Conservation (phyloP, 2,888 invertebrate genomes). For the Acanthosepion esculentum region DNA sequence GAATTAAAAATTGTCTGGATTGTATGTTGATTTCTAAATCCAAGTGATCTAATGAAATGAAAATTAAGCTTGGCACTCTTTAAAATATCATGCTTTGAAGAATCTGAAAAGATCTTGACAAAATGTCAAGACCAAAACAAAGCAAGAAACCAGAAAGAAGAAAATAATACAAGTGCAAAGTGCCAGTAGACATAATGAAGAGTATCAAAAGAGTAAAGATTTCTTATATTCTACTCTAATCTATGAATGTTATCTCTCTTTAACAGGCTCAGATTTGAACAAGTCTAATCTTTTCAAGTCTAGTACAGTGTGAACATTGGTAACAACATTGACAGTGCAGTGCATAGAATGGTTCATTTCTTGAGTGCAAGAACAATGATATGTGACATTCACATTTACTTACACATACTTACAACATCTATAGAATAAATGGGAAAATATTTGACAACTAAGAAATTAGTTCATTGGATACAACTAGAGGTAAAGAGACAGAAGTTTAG, state of each 20-base stretch:
- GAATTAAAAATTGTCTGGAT: too few relatives aligned
- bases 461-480: neutral
- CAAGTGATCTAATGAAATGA: too few relatives aligned
- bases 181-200: neutral
- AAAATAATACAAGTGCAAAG: neutral
- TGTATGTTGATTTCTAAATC: too few relatives aligned
- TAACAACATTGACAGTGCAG: conserved; percentile 40
- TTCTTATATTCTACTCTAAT: neutral
- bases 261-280: neutral
- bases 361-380: conserved; percentile 37
- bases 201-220: neutral
- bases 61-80: neutral
- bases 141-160: neutral
- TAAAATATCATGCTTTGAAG: neutral
- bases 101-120: neutral
- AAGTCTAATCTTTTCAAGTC: neutral
- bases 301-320: conserved; percentile 1
- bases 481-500: neutral
- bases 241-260: neutral
- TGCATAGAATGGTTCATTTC: conserved; percentile 11
- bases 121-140: neutral
- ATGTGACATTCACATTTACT: conserved; percentile 39
- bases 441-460: neutral
- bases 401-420: conserved; percentile 45
- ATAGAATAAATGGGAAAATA: neutral